A percentile compares a stretch with the other conserved stretches of the same genome.
Conservation (phyloP, 2,797 vertebrate genomes). For the Hybognathus amarus region DNA sequence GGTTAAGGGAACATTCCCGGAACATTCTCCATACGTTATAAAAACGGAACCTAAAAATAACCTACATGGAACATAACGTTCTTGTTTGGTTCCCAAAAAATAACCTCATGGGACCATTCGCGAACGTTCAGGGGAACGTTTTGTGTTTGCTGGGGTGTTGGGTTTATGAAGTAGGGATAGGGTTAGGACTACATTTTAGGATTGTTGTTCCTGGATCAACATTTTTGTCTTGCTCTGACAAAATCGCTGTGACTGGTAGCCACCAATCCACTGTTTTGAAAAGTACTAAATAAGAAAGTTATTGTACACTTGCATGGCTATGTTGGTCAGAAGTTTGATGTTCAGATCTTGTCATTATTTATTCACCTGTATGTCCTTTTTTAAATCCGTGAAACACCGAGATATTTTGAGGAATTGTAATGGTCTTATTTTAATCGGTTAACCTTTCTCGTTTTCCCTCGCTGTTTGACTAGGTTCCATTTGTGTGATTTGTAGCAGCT, state of each 20-base stretch:
- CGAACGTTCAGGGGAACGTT: too few species aligned
- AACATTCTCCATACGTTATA: too few species aligned
- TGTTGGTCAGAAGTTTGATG: not conserved
- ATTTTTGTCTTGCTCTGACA: not conserved
- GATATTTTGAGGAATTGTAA: not conserved
- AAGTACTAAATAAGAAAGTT: not conserved
- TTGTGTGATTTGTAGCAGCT: conserved; percentile 10
- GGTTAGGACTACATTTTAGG: not conserved
- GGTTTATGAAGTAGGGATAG: not conserved
- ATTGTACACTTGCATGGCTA: not conserved
- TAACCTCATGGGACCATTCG: too few species aligned
- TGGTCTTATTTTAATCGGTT: conserved; percentile 7
- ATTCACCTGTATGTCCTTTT: not conserved
- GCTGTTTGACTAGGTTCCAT: not conserved
- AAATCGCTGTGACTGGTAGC: not conserved
- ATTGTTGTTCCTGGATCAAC: not conserved
- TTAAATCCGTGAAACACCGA: not conserved
- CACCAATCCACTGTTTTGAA: not conserved
- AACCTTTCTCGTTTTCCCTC: not conserved
- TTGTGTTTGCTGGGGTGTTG: too few species aligned
- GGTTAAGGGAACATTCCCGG: too few species aligned
- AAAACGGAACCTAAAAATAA: too few species aligned
- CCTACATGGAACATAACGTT: too few species aligned
- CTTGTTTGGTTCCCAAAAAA: too few species aligned
- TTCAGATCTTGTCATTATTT: not conserved